A percentile compares a stretch with the other conserved stretches of the same genome.
Evolutionary conservation across 2,113 vertebrate genomes (phyloP).

Genomic region (Picathartes gymnocephalus): DNA sequence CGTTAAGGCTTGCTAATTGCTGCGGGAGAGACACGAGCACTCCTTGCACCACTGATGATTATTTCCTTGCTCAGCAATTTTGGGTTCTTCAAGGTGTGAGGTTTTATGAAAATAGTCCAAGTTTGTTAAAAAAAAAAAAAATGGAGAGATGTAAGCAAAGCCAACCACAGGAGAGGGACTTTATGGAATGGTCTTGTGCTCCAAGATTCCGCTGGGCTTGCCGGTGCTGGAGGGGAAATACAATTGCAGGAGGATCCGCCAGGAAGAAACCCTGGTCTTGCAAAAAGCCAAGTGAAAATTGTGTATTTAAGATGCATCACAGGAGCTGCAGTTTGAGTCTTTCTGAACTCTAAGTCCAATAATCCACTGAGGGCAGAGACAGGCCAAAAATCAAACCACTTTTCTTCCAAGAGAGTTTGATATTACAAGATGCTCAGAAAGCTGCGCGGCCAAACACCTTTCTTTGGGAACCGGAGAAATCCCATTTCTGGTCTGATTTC

Average conservation of each 20-base stretch:
- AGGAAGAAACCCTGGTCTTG: not conserved
- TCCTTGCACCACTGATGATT: not conserved
- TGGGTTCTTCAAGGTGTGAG: not conserved
- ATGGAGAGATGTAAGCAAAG: not conserved
- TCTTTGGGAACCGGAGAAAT: not conserved
- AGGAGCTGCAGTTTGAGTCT: not conserved
- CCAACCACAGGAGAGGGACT: not conserved
- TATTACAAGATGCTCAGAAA: not conserved
- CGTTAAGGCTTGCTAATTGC: constrained; percentile 29
- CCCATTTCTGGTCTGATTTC: not conserved
- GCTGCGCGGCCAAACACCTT: not conserved
- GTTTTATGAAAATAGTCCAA: not conserved
- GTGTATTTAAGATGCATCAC: not conserved
- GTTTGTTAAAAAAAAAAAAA: not conserved
- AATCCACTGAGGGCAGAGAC: not conserved
- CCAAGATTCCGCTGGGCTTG: not conserved
- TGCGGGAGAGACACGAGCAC: not conserved
- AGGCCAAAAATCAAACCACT: not conserved
- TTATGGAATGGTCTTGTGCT: not conserved
- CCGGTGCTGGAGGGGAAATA: not conserved
- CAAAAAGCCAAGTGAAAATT: not conserved
- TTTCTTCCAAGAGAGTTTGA: not conserved
- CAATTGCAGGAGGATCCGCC: not conserved
- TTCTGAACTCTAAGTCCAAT: not conserved
- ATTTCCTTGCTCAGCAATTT: constrained; percentile 19